These are phyloP conservation scores for Mormyrops attenuatus DNA, from an alignment of 2,797 vertebrate genomes.

Conservation along the genomic window DNA sequence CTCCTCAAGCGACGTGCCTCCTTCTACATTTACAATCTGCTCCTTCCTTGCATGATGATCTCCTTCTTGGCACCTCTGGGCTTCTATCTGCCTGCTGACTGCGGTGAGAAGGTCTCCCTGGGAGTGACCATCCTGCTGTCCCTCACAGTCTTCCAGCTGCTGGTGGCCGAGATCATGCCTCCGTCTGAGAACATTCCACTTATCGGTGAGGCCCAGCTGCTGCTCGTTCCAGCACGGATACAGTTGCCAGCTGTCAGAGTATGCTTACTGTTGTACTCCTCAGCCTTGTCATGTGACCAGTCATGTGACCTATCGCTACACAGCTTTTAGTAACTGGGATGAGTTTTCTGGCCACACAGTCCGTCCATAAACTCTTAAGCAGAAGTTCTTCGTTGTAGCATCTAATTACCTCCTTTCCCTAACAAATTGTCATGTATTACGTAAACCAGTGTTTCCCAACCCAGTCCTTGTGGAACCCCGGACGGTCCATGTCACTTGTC, in stretches of 20 bases:
- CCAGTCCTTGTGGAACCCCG: too few relatives aligned
- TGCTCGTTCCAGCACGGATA: neutral
- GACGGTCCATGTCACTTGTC: too few relatives aligned
- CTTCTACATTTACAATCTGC: conserved; percentile 87
- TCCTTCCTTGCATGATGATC: conserved; percentile 84
- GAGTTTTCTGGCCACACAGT: neutral
- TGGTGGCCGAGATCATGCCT: conserved; percentile 88
- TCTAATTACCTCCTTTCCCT: neutral
- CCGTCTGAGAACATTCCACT: conserved; percentile 73
- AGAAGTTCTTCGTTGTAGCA: neutral
- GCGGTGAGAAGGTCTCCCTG: conserved; percentile 82
- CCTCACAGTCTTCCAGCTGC: conserved; percentile 83
- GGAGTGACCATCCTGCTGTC: conserved; percentile 79
- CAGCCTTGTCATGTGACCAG: neutral
- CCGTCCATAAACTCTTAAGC: neutral
- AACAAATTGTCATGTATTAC: neutral
- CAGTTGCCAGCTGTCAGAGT: neutral
- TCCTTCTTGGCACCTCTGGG: conserved; percentile 81
- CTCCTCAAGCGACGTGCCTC: conserved; percentile 75
- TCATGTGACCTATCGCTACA: neutral
- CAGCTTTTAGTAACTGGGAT: neutral
- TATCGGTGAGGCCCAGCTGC: conserved; percentile 67
- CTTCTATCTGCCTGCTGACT: conserved; percentile 84
- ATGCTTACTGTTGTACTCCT: neutral
- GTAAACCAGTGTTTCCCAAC: neutral